Evolutionary conservation across 2,113 vertebrate species (phyloP).

Genomic region (Nanorana parkeri): DNA sequence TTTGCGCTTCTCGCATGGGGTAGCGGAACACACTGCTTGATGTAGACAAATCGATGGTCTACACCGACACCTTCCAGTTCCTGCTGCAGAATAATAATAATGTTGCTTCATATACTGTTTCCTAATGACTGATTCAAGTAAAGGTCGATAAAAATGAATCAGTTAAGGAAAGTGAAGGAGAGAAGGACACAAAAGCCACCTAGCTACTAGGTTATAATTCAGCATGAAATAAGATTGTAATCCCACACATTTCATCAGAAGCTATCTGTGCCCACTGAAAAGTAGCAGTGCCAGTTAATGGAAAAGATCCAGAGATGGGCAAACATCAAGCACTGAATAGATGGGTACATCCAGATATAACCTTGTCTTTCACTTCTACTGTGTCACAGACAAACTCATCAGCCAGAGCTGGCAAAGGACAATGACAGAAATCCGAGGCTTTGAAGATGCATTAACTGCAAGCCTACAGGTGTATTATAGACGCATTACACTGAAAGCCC

Average conservation of each 20-base stretch:
- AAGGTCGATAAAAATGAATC: too few species aligned
- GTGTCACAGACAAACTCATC: constrained; percentile 18
- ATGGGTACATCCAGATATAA: constrained; percentile 16
- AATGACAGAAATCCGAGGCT: constrained; percentile 1
- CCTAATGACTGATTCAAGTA: too few species aligned
- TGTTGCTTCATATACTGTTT: too few species aligned
- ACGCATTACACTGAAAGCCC: constrained; percentile 26
- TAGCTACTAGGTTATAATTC: neutral
- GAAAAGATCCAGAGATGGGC: neutral
- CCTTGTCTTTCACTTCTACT: constrained; percentile 13
- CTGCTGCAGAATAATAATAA: too few species aligned
- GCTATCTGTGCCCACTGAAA: neutral
- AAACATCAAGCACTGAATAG: neutral
- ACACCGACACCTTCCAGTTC: too few species aligned
- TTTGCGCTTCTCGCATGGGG: too few species aligned
- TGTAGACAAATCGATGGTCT: too few species aligned
- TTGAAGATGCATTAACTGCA: constrained; percentile 51
- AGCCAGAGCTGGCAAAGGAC: neutral
- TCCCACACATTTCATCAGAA: neutral
- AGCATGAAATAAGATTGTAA: neutral
- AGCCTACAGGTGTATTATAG: constrained; percentile 7
- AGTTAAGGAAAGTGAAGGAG: neutral
- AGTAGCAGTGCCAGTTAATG: neutral
- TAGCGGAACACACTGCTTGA: neutral
- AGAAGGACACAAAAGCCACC: neutral